Evolutionary conservation across 2,113 vertebrate species (phyloP).

Genomic region (Neolamprologus variostigma): DNA sequence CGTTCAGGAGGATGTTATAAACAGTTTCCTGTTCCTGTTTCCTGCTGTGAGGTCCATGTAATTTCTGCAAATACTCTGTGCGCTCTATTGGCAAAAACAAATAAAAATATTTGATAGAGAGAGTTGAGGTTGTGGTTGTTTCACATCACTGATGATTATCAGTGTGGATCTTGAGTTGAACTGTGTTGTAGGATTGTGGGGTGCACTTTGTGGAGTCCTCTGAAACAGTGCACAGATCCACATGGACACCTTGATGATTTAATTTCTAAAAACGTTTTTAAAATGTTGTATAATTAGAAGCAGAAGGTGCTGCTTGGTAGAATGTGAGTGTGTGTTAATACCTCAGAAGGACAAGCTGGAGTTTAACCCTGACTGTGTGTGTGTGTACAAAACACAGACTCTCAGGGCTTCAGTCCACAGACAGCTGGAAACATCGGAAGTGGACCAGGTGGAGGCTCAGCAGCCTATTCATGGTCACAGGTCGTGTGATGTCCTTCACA

Average conservation of each 20-base stretch:
- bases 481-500: too few relatives aligned
- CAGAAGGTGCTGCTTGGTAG: too few relatives aligned
- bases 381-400: too few relatives aligned
- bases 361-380: too few relatives aligned
- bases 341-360: too few relatives aligned
- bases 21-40: background rate
- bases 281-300: too few relatives aligned
- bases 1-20: fast-evolving
- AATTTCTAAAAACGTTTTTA: background rate
- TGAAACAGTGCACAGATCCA: fast-evolving
- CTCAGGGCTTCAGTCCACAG: too few relatives aligned
- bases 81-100: fast-evolving
- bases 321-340: too few relatives aligned
- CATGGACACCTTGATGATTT: too few relatives aligned
- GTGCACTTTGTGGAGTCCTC: background rate
- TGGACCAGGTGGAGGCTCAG: too few relatives aligned
- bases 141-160: background rate
- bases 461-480: too few relatives aligned
- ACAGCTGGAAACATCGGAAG: too few relatives aligned
- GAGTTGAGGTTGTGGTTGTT: fast-evolving
- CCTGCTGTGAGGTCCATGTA: fast-evolving
- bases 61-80: background rate
- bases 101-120: background rate
- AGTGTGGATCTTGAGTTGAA: fast-evolving
- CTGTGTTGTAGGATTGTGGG: background rate